Conservation (phyloP, 2,113 vertebrate genomes). For the Anhinga anhinga region DNA sequence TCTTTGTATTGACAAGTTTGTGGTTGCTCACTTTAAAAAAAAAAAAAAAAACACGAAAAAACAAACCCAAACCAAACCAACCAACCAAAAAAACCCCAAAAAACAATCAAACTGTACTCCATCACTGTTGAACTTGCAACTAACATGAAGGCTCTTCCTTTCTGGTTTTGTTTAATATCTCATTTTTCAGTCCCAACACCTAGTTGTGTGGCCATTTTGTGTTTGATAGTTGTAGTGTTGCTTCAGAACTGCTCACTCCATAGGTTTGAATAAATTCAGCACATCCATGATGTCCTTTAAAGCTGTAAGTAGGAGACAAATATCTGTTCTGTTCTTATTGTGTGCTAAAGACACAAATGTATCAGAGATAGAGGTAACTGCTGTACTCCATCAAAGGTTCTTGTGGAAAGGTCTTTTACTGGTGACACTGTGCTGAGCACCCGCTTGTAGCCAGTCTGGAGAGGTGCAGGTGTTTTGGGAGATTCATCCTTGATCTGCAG, state of each 20-base stretch:
- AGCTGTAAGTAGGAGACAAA: neutral
- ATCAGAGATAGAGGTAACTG: neutral
- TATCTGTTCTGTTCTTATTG: neutral
- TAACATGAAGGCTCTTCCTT: neutral
- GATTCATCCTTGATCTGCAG: neutral
- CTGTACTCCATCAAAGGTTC: neutral
- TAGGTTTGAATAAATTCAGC: neutral
- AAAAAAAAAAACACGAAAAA: no score
- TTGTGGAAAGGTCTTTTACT: neutral
- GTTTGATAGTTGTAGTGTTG: neutral
- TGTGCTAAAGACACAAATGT: neutral
- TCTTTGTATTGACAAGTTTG: slow-evolving; percentile 19
- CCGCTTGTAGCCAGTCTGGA: neutral
- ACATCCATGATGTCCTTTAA: neutral
- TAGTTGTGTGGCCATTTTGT: neutral
- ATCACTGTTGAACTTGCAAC: neutral
- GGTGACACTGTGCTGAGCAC: neutral
- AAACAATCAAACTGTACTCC: neutral
- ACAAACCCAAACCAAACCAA: no score
- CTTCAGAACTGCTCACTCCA: neutral
- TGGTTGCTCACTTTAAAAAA: neutral
- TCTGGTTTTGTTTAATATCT: neutral
- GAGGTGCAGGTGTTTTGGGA: neutral
- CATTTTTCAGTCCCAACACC: neutral
- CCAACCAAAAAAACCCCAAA: no score